Percentiles rank a stretch among this genome's conserved stretches.
These are phyloP conservation scores for Azorinus chamasolen DNA, from an alignment of 2,888 invertebrate genomes.

Conservation along the genomic window DNA sequence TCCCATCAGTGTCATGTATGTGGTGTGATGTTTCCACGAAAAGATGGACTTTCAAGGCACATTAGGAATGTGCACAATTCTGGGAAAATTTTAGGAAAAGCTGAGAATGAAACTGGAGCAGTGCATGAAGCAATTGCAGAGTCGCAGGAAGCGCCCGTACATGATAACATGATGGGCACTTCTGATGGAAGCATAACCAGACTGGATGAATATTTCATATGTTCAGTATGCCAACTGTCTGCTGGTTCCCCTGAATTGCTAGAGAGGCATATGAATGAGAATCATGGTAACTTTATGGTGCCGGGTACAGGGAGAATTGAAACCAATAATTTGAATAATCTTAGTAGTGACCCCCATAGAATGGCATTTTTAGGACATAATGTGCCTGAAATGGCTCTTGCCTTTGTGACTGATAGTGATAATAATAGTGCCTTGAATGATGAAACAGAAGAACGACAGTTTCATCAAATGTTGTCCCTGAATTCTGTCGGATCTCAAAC, in stretches of 20 bases:
- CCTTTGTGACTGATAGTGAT: not conserved
- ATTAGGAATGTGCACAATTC: slow-evolving; percentile 19
- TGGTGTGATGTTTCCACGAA: slow-evolving; percentile 21
- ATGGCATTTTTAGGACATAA: not conserved
- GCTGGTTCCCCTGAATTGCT: too few relatives aligned
- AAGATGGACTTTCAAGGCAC: slow-evolving; percentile 33
- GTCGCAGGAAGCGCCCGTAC: too few relatives aligned
- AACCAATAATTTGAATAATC: not conserved
- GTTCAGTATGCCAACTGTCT: too few relatives aligned
- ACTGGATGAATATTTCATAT: too few relatives aligned
- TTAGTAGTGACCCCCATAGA: not conserved
- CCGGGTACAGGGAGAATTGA: not conserved
- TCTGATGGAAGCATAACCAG: too few relatives aligned
- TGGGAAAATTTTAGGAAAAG: not conserved
- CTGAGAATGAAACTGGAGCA: not conserved
- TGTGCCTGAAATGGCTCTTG: not conserved
- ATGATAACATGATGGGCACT: too few relatives aligned
- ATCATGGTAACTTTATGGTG: too few relatives aligned
- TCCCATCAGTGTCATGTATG: slow-evolving; percentile 37
- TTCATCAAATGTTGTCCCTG: slow-evolving; percentile 2
- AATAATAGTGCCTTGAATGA: not conserved
- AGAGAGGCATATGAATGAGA: too few relatives aligned
- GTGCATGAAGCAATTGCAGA: too few relatives aligned
- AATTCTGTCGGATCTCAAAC: too few relatives aligned
- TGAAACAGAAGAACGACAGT: slow-evolving; percentile 5